Conservation (phyloP, 1,140 invertebrate genomes). For the Megathymus violae region DNA sequence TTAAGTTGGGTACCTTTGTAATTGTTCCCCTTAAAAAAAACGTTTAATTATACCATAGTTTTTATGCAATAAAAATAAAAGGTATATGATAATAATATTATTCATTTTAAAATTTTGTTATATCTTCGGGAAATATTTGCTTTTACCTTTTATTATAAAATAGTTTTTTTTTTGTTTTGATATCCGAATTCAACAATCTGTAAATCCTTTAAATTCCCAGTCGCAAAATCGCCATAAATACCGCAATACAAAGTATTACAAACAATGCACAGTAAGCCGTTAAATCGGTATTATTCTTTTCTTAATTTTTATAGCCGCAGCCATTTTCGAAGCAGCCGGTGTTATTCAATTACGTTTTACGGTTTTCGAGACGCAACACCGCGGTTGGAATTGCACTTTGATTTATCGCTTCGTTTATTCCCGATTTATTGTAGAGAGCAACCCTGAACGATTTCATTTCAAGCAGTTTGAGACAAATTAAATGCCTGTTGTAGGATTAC, state of each 20-base stretch:
- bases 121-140: too few relatives aligned
- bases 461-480: not conserved
- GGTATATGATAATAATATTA: too few relatives aligned
- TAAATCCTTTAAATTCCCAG: not conserved
- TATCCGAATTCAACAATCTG: not conserved
- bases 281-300: conserved; percentile 38
- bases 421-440: conserved; percentile 59
- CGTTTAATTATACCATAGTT: too few relatives aligned
- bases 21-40: too few relatives aligned
- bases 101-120: too few relatives aligned
- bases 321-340: conserved; percentile 43
- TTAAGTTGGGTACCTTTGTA: too few relatives aligned
- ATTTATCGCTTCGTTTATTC: conserved; percentile 75
- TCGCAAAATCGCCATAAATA: not conserved
- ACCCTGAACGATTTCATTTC: conserved; percentile 36
- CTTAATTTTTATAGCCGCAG: conserved; percentile 59
- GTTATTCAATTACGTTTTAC: conserved; percentile 77
- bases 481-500: not conserved
- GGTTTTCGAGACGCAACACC: conserved; percentile 61
- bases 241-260: conserved; percentile 17
- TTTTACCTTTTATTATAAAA: too few relatives aligned
- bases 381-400: conserved; percentile 59
- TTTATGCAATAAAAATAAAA: too few relatives aligned
- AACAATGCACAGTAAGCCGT: conserved; percentile 19
- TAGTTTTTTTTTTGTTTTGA: too few relatives aligned